Evolutionary conservation across 2,113 vertebrate species (phyloP).

Genomic region (Lanius ludovicianus): DNA sequence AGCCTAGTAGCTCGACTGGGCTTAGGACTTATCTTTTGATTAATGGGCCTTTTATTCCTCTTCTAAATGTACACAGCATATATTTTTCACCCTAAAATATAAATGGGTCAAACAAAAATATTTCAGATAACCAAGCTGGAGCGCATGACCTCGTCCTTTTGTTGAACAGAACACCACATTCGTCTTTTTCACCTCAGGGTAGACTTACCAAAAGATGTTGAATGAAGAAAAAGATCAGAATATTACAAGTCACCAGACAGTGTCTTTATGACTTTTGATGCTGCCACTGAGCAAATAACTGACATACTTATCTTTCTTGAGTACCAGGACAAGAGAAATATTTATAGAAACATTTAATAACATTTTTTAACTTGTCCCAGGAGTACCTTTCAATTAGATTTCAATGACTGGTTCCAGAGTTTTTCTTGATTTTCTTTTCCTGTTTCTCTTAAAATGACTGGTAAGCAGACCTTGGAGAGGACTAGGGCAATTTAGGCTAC

Average conservation of each 20-base stretch:
- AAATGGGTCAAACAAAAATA: neutral
- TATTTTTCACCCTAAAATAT: neutral
- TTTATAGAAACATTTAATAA: neutral
- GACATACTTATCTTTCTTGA: neutral
- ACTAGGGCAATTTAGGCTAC: neutral
- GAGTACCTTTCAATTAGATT: neutral
- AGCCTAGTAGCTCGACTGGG: neutral
- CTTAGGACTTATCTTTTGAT: neutral
- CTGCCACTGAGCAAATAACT: neutral
- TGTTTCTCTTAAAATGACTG: neutral
- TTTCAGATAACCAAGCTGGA: neutral
- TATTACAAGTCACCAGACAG: neutral
- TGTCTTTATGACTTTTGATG: neutral
- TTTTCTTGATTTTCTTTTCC: neutral
- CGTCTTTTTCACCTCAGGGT: neutral
- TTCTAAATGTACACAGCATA: neutral
- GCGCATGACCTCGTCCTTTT: neutral
- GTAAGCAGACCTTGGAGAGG: neutral
- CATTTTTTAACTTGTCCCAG: neutral
- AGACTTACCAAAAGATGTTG: neutral
- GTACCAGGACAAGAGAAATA: rapidly evolving
- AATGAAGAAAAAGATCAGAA: neutral
- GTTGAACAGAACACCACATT: neutral
- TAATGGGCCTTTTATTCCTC: neutral
- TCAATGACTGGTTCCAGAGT: neutral